phyloP scores from a whole-genome alignment of 2,797 vertebrate species.

The Phataginus tetradactyla region DNA sequence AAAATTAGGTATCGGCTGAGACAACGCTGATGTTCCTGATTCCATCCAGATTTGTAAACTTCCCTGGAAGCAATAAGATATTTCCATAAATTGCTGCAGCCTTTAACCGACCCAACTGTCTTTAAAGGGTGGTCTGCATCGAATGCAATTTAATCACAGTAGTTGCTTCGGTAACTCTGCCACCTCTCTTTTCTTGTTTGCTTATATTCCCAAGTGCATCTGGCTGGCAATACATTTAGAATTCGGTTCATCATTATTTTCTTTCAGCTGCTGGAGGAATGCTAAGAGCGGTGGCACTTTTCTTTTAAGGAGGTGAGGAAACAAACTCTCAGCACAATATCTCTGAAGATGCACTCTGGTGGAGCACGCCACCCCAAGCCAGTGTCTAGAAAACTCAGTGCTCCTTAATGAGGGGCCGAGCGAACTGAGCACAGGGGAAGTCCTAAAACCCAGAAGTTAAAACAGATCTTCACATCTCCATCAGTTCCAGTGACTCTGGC shows the following conservation, averaged over 20 bases:
- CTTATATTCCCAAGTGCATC: conserved; percentile 19
- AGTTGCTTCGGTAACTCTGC: conserved; percentile 72
- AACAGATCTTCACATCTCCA: not conserved
- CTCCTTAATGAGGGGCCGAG: not conserved
- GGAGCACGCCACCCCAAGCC: accelerated
- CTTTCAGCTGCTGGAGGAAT: conserved; percentile 37
- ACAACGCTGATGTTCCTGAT: conserved; percentile 77
- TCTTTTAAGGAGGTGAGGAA: not conserved
- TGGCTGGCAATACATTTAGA: conserved; percentile 9
- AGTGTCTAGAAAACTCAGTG: not conserved
- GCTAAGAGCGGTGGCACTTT: not conserved
- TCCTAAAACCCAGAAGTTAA: not conserved
- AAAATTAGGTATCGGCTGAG: conserved; percentile 75
- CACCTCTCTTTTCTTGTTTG: conserved; percentile 60
- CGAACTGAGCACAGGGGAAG: not conserved
- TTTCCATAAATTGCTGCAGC: conserved; percentile 72
- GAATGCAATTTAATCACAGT: conserved; percentile 71
- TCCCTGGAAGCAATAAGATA: conserved; percentile 74
- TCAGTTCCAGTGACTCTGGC: not conserved
- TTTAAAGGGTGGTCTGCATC: conserved; percentile 75
- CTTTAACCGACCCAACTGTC: conserved; percentile 75
- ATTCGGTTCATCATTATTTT: conserved; percentile 12
- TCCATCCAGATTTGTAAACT: conserved; percentile 79
- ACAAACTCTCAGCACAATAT: not conserved
- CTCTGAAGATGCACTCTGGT: not conserved